These are phyloP conservation scores for Larimichthys crocea DNA, from an alignment of 2,113 vertebrate genomes.

Conservation along the genomic window DNA sequence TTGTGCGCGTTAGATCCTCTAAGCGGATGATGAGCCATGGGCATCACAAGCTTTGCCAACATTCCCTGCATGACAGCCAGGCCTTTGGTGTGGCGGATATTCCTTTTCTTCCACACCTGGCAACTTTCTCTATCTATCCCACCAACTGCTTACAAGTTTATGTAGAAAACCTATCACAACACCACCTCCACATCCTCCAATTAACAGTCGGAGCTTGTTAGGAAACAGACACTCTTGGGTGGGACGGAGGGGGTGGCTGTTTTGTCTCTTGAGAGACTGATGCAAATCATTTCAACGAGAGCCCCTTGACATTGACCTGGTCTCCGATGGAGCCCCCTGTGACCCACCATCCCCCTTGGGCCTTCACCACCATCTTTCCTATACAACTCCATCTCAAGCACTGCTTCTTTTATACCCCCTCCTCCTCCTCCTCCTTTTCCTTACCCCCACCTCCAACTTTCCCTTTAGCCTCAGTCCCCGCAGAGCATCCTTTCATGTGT, in stretches of 20 bases:
- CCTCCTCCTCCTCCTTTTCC: conserved; percentile 45
- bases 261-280: conserved; percentile 69
- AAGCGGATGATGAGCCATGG: conserved; percentile 64
- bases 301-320: conserved; percentile 81
- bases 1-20: conserved; percentile 62
- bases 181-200: conserved; percentile 39
- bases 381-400: conserved; percentile 67
- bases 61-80: conserved; percentile 51
- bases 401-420: conserved; percentile 77
- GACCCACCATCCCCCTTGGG: conserved; percentile 37
- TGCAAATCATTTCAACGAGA: conserved; percentile 65
- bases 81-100: conserved; percentile 62
- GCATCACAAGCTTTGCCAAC: conserved; percentile 61
- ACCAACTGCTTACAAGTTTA: conserved; percentile 32
- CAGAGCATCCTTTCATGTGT: conserved; percentile 87
- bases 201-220: conserved; percentile 52
- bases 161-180: conserved; percentile 28
- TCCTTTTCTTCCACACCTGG: conserved; percentile 54
- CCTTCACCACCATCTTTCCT: conserved; percentile 38
- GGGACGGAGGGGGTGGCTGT: conserved; percentile 52
- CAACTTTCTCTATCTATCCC: conserved; percentile 30
- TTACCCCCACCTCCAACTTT: conserved; percentile 67
- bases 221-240: conserved; percentile 42
- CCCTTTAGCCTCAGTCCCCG: conserved; percentile 83
- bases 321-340: conserved; percentile 60